Evolutionary conservation across 2,113 vertebrate species (phyloP).

Genomic region (Chloebia gouldiae): DNA sequence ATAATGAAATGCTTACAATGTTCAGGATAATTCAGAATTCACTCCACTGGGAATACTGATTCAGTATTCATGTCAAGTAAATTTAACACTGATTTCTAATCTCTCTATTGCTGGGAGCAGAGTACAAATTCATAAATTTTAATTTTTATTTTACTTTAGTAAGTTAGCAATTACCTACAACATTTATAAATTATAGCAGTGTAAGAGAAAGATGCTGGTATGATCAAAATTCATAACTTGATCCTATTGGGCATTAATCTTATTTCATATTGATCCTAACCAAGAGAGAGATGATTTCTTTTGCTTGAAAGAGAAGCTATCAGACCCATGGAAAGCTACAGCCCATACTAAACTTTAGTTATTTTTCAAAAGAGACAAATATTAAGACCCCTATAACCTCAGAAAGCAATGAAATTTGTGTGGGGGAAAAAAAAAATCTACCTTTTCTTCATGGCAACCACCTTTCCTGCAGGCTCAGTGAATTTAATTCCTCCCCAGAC

Average conservation of each 20-base stretch:
- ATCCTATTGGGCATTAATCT: conserved; percentile 24
- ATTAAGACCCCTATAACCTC: not conserved
- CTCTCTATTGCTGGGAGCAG: conserved; percentile 35
- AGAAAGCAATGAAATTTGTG: not conserved
- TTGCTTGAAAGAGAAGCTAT: not conserved
- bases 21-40: conserved; percentile 29
- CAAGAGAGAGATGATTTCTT: not conserved
- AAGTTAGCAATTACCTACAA: conserved; percentile 59
- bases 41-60: conserved; percentile 5
- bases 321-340: not conserved
- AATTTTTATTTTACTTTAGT: conserved; percentile 64
- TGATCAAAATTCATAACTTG: conserved; percentile 50
- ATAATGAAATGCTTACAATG: conserved; percentile 14
- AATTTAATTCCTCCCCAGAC: not conserved
- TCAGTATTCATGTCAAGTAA: conserved; percentile 48
- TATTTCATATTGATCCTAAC: conserved; percentile 6
- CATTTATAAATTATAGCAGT: conserved; percentile 30
- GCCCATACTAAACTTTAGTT: not conserved
- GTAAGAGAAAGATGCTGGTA: conserved; percentile 7
- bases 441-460: not conserved
- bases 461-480: not conserved
- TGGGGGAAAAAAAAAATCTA: not conserved
- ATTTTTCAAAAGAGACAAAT: not conserved
- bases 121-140: conserved; percentile 58
- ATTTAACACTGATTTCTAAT: conserved; percentile 60